Base-by-base conservation (phyloP, 1,140 invertebrate species). In the Caligus rogercresseyi region DNA sequence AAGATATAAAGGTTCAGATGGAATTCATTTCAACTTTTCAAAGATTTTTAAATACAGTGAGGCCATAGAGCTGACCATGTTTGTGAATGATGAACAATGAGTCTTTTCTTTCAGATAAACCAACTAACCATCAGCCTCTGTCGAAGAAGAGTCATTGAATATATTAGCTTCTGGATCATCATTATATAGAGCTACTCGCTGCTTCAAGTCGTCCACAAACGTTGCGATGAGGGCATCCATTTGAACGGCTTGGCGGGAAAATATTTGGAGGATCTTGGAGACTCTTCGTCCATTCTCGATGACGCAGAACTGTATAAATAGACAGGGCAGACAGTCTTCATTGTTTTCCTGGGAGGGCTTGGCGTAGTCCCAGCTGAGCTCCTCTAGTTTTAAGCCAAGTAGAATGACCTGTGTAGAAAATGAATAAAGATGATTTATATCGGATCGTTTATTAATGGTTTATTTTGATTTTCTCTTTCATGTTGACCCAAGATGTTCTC, bases 181-280 rank as follows among this genome's bases (percentile, higher is more conserved):
- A 24, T 74, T 67, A 59, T 72, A 73, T 60, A 71, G 73, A 43
- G 75, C 73, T 63, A 70, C 72, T 73, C 80, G 70, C 70, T 74
- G 71, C 70, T 78, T 78, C 64, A 82, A 76, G 65, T 86, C 82
- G 25, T 84, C 83, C 1, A 87, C 86, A 73, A 90, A 92, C 57
- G 83, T 81, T 51, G 85, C 81, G 62, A 94, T 90, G 18, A 94
- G 74, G 1, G 86, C 86, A 74, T 94, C 88, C 83, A 94, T 91
- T 79, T 93, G 84, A 64, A 84, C 80, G 52, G 88, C 87, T 72
- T 77, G 68, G 19, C 68, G 69, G 20, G 66, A 67, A 54, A 69
- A 70, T 4, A 69, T 67, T 78, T 93, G 80, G 25, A 82, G 81
- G 69, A 89, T 84, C 73, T 91, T 91, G 52, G 85, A 89, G 26